phyloP scores from a whole-genome alignment of 2,888 invertebrate genomes.

The Eueremaeus valkanovi region DNA sequence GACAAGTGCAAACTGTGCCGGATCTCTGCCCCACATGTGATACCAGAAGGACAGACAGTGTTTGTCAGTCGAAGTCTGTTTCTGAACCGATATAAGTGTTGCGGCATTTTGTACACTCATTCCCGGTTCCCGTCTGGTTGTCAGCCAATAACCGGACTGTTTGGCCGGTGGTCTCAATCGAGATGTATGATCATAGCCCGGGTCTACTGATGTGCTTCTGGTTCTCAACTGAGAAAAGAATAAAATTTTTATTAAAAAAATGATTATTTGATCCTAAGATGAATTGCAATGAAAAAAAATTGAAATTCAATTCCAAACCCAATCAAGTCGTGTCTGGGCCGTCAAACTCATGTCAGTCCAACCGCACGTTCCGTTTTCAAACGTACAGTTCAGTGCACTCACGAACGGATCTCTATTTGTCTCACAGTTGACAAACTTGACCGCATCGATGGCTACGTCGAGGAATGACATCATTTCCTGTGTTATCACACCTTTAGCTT shows the following conservation, averaged over 20 bases:
- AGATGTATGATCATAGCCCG: constrained; percentile 36
- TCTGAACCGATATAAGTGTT: not conserved
- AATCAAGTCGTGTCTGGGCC: not conserved
- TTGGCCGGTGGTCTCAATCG: not conserved
- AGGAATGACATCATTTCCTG: not conserved
- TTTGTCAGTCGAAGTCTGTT: too few relatives aligned
- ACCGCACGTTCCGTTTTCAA: not conserved
- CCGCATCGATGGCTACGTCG: constrained; percentile 21
- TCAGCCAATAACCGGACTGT: constrained; percentile 29
- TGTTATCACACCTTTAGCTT: not conserved
- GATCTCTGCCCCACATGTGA: constrained; percentile 16
- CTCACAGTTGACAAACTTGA: constrained; percentile 29
- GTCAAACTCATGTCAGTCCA: not conserved
- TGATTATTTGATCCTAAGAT: too few relatives aligned
- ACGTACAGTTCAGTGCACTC: not conserved
- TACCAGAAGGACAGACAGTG: constrained; percentile 34
- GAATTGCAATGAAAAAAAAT: not conserved
- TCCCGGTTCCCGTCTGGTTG: not conserved
- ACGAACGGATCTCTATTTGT: not conserved
- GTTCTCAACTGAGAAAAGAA: not conserved
- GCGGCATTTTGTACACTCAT: not conserved
- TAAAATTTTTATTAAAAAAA: too few relatives aligned
- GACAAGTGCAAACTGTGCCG: not conserved
- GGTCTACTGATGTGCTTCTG: not conserved
- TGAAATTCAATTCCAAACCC: not conserved